phyloP scores from a whole-genome alignment of 2,797 vertebrate genomes.

The Enteromius afrohamiltoni region DNA sequence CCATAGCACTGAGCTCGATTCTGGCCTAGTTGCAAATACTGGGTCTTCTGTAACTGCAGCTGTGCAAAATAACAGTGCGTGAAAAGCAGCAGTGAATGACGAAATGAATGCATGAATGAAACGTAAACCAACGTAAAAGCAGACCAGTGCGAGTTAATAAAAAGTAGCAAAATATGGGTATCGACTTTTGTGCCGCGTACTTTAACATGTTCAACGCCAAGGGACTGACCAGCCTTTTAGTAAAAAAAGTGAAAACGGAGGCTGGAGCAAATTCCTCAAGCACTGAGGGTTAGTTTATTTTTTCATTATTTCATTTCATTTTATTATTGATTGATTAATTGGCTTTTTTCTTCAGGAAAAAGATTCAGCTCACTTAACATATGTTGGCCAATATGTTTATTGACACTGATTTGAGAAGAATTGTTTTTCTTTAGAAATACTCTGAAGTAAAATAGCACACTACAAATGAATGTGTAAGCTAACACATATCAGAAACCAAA shows the following conservation, averaged over 20 bases:
- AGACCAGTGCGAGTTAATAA: constrained; percentile 42
- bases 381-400: not conserved
- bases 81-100: constrained; percentile 78
- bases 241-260: not conserved
- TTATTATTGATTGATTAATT: not conserved
- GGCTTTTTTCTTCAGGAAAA: not conserved
- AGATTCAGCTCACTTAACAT: not conserved
- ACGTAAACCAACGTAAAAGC: constrained; percentile 46
- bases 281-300: not conserved
- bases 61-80: constrained; percentile 87
- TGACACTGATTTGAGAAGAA: not conserved
- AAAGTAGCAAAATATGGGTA: constrained; percentile 24
- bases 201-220: not conserved
- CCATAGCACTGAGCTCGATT: constrained; percentile 98
- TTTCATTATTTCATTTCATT: not conserved
- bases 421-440: not conserved
- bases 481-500: not conserved
- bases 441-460: not conserved
- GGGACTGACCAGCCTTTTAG: not conserved
- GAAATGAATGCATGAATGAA: constrained; percentile 65
- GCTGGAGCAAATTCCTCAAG: not conserved
- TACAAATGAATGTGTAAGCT: not conserved
- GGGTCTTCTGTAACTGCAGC: constrained; percentile 99
- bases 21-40: constrained; percentile 98
- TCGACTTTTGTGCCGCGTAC: not conserved